phyloP scores from a whole-genome alignment of 2,888 invertebrate species.

The Helobdella robusta region DNA sequence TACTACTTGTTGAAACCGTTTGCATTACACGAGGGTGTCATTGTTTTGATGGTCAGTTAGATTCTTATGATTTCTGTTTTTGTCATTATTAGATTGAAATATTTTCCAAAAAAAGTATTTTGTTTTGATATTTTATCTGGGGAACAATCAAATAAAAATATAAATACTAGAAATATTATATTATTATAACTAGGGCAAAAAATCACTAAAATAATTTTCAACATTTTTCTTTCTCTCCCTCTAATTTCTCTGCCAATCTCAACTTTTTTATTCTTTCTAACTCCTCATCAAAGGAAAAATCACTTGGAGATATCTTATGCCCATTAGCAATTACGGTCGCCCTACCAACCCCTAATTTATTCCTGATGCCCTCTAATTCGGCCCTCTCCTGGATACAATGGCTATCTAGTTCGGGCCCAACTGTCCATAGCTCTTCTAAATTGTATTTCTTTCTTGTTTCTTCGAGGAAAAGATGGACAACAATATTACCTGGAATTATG shows the following conservation, averaged over 20 bases:
- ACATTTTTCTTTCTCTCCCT: neutral
- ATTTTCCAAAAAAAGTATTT: neutral
- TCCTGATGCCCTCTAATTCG: neutral
- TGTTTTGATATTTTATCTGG: neutral
- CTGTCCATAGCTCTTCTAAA: conserved; percentile 80
- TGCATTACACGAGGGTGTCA: too few species aligned
- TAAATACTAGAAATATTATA: neutral
- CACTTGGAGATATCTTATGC: too few species aligned
- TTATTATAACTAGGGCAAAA: neutral
- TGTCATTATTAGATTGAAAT: neutral
- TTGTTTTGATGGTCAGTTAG: too few species aligned
- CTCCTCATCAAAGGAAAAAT: conserved; percentile 26
- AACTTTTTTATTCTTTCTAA: conserved; percentile 20
- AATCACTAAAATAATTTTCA: neutral
- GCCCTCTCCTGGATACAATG: neutral
- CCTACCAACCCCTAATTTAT: neutral
- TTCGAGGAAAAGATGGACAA: conserved; percentile 72
- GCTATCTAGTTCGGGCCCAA: conserved; percentile 55
- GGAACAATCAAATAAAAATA: neutral
- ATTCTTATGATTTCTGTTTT: too few species aligned
- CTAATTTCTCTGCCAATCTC: conserved; percentile 4
- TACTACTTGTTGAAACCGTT: too few species aligned
- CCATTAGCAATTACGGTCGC: neutral
- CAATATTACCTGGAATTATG: conserved; percentile 80
- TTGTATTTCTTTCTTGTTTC: conserved; percentile 66